Base-by-base conservation (phyloP, 2,797 vertebrate species). In the Labeo calbasu region DNA sequence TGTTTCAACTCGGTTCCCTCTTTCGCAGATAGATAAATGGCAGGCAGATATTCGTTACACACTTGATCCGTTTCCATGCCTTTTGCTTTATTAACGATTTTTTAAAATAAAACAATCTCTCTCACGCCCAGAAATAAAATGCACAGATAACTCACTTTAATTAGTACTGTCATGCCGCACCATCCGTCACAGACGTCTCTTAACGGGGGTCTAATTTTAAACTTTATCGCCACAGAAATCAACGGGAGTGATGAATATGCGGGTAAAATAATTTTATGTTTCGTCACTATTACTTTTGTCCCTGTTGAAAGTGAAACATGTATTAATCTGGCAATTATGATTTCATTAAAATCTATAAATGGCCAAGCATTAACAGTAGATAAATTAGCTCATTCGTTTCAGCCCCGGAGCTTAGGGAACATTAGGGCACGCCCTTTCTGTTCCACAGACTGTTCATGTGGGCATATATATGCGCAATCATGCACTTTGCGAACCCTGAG, bases 331-430 rank as follows among this genome's bases (percentile, higher is more conserved):
- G 91, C 93, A 95, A 94, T 95, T 95, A 94, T 88, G 90, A 92
- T 94, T 93, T 94, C 92, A 94, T 94, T 95, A 95, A 93, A 95
- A 93, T 94, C 94, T 95, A 95, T 94, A 94, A 95, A 95, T 95
- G 93, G 93, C 94, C 87, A 86, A 92, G 91, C 91, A 92, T 94
- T 94, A 93, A 90, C 92, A 92, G 88, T 87, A 87, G 90, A 92
- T 92, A 91, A 93, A 92, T 94, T 91, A 92, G 83, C 86, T 89
- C 79, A 86, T 87, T 86, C 66, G 46, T 88, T 89, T 82, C 83
- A 82, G 81, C 66, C 23, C 63, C 23, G 66, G 46, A 61, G 81
- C 84, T 83, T 75, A 50, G 53, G 11, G 53, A 15, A 57, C 68
- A 76, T 75, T 70, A 72, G 69, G 80, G 59, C 81, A 68, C 36